Base-by-base conservation (phyloP, 2,797 vertebrate species). In the Melanotaenia pygmaea region DNA sequence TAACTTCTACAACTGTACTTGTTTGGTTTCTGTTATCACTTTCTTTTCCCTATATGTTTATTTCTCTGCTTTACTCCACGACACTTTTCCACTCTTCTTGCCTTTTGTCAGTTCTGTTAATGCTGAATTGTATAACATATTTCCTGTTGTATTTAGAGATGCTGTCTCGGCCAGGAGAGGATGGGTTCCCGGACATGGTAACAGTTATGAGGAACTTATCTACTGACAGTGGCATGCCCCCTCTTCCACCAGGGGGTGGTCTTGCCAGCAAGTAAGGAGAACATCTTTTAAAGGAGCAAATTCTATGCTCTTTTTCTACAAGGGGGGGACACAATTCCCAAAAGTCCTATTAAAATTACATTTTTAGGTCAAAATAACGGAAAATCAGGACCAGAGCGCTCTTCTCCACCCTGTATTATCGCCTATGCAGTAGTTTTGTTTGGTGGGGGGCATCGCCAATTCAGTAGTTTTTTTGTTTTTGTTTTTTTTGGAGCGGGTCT, bases 241-340 rank as follows among this genome's bases (percentile, higher is more conserved):
- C 97, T 88, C 94, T 99, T 82, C 98, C 98, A 90, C 98, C 98
- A 88, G 98, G 98, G 90, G 98, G 98, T 90, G 98, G 98, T 83
- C 96, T 99, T 81, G 96, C 96, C 92, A 97, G 97, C 96, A 99
- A 99, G 98, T 99, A 94, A 96, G 97, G 92, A 83, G 51, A 32
- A 0, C 4, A 3, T 63, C n/a, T 71, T 80, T 22, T 22, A 64
- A 50, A 11, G 43, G 10, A n/a, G 20, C 3, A 28, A 18, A 63
- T 63, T 7, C 13, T 47, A 11, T 50, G 1, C 26, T 12, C 14
- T 7, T 28, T 54, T 13, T 54, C 14, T 13, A 28, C 11, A 26
- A 54, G 53, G 53, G 11, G 26, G 28, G 28, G 3, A 5, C 6
- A 13, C 20, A 22, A 22, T 50, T 50, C 26, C 26, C 12, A 13